These are phyloP conservation scores for Antechinus stuartii DNA, from an alignment of 2,113 vertebrate species.

Conservation along the genomic window DNA sequence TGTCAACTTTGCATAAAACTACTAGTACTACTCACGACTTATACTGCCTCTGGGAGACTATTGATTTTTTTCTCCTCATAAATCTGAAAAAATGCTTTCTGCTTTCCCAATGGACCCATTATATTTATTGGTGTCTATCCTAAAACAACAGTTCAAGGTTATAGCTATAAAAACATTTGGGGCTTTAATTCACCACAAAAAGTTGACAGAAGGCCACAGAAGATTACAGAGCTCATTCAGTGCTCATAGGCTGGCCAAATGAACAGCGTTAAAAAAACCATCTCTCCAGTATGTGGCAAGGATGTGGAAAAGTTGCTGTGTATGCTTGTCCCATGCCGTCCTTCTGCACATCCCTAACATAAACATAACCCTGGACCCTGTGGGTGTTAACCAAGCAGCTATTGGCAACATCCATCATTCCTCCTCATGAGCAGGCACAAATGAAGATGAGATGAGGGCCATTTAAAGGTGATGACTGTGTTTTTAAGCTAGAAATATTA, in stretches of 20 bases:
- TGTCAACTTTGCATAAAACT: conserved; percentile 87
- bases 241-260: conserved; percentile 47
- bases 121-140: conserved; percentile 90
- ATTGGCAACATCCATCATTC: neutral
- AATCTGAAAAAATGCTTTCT: conserved; percentile 87
- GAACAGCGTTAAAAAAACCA: neutral
- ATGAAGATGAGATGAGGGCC: conserved; percentile 1
- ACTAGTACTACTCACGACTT: conserved; percentile 84
- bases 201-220: conserved; percentile 41
- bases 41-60: conserved; percentile 84
- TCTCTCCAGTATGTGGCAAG: conserved; percentile 13
- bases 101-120: conserved; percentile 87
- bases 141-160: conserved; percentile 90
- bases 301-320: neutral
- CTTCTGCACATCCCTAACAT: neutral
- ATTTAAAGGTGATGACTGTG: neutral
- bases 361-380: neutral
- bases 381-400: neutral
- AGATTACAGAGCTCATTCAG: conserved; percentile 52
- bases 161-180: conserved; percentile 86
- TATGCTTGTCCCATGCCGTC: neutral
- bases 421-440: conserved; percentile 7
- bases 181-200: conserved; percentile 68
- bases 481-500: neutral
- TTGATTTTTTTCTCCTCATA: conserved; percentile 88